Evolutionary conservation across 2,113 vertebrate genomes (phyloP).

Genomic region (Scophthalmus maximus): DNA sequence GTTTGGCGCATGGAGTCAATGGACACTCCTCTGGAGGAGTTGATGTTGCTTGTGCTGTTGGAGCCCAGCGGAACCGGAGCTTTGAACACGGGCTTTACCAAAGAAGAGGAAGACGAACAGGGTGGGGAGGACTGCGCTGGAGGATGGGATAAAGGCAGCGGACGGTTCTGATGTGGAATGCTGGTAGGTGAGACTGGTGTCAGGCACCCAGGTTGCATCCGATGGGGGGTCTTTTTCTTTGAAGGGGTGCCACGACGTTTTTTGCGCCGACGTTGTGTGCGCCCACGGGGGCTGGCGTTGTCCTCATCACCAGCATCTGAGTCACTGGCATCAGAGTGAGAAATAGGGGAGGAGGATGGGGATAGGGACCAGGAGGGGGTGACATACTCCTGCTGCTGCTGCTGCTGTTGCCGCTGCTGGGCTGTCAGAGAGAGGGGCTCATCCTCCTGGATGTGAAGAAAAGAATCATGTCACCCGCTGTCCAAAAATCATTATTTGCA

Average conservation of each 20-base stretch:
- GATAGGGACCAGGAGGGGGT: constrained; percentile 86
- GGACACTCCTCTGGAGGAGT: constrained; percentile 55
- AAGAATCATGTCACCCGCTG: not conserved
- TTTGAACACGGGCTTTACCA: constrained; percentile 77
- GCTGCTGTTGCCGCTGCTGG: constrained; percentile 56
- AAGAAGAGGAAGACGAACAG: constrained; percentile 51
- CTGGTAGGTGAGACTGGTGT: constrained; percentile 7
- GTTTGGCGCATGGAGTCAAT: constrained; percentile 78
- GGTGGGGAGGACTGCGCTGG: constrained; percentile 45
- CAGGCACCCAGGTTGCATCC: constrained; percentile 48
- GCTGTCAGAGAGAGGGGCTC: constrained; percentile 74
- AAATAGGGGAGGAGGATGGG: constrained; percentile 83
- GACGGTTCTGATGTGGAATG: constrained; percentile 47
- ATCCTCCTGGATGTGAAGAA: constrained; percentile 76
- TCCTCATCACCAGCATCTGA: constrained; percentile 77
- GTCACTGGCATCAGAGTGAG: constrained; percentile 83
- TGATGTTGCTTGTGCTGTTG: constrained; percentile 32
- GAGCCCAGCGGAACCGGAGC: constrained; percentile 67
- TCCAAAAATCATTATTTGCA: not conserved
- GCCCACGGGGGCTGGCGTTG: constrained; percentile 58
- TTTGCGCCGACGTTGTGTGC: constrained; percentile 60
- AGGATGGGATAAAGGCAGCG: constrained; percentile 48
- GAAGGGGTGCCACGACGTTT: constrained; percentile 62
- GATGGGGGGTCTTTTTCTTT: constrained; percentile 74
- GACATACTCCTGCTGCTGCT: constrained; percentile 80